Base-by-base conservation (phyloP, 2,113 vertebrate genomes). In the Oryzias melastigma region DNA sequence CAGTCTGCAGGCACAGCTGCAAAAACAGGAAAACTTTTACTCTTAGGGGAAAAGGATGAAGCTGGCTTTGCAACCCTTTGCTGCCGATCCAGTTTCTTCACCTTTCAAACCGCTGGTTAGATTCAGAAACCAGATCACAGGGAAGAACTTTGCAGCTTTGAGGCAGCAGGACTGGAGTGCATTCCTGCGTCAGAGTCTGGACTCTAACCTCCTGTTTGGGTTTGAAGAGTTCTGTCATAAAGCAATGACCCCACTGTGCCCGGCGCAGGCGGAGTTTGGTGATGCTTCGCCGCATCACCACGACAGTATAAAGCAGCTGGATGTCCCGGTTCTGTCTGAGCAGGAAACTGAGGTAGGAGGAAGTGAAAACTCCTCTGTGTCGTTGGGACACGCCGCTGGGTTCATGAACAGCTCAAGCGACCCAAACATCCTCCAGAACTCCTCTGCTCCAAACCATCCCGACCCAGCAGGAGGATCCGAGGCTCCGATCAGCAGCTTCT, bases 141-240 rank as follows among this genome's bases (percentile, higher is more conserved):
- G 47, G 7, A 2, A 19, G 7, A 17, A 27, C 14, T 4, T n/a
- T 35, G 63, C 52, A 59, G 68, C 72, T 64, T 55, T 48, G 45
- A 65, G 62, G 40, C 56, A 27, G 7, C 57, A 7, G 10, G 10
- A 8, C 35, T 10, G 35, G 35, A 35, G 35, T 3, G 10, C 35
- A 3, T 35, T 35, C 10, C 35, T 35, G 35, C 35, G 10, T 35
- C 35, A 35, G 35, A 35, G 35, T 13, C 8, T 35, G 35, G 35
- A 35, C 35, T 12, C 35, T 8, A 35, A 35, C 35, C 35, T 12
- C 35, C 10, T 35, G 52, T 77, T 44, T n/a, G 24, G 35, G 54
- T 70, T 25, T 43, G n/a, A 69, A 59, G 8, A 3, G 62, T 76
- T 75, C 48, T 14, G 81, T 82, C 83, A 84, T 81, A 77, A 85